These are phyloP conservation scores for Panulirus ornatus DNA, from an alignment of 1,140 invertebrate genomes.

Conservation along the genomic window DNA sequence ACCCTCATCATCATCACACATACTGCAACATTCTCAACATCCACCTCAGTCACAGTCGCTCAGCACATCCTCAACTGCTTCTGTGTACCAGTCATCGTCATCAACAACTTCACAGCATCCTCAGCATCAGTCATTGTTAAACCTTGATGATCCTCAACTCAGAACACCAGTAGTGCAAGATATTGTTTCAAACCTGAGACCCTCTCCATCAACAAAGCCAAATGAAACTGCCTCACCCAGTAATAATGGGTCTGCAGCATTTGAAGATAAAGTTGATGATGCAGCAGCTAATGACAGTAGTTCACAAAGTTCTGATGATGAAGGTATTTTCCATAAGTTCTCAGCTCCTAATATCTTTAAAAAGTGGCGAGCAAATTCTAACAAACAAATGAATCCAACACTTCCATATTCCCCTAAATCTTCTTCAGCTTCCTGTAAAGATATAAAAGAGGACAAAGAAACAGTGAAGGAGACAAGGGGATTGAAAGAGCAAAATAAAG, in stretches of 20 bases:
- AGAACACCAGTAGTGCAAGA: constrained; percentile 15
- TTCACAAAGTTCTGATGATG: constrained; percentile 61
- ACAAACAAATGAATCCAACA: constrained; percentile 22
- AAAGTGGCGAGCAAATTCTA: constrained; percentile 42
- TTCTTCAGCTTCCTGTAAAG: constrained; percentile 28
- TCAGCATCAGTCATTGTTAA: background rate
- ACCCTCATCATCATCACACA: background rate
- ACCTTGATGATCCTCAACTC: background rate
- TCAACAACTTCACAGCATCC: background rate
- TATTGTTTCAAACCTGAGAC: constrained; percentile 2
- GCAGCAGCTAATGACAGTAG: constrained; percentile 6
- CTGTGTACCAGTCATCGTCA: constrained; percentile 22
- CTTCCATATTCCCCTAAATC: constrained; percentile 53
- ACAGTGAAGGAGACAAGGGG: background rate
- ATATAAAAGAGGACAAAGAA: constrained; percentile 36
- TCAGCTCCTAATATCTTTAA: constrained; percentile 52
- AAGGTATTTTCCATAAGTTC: constrained; percentile 68
- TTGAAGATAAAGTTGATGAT: constrained; percentile 26
- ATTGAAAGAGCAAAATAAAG: constrained; percentile 5
- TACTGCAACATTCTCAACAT: constrained; percentile 12
- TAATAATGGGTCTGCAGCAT: constrained; percentile 4
- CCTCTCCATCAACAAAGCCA: background rate
- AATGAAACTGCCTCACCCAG: background rate
- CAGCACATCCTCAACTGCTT: constrained; percentile 6
- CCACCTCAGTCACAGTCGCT: constrained; percentile 1